Evolutionary conservation across 2,888 invertebrate genomes (phyloP).

Genomic region (Candidula unifasciata): DNA sequence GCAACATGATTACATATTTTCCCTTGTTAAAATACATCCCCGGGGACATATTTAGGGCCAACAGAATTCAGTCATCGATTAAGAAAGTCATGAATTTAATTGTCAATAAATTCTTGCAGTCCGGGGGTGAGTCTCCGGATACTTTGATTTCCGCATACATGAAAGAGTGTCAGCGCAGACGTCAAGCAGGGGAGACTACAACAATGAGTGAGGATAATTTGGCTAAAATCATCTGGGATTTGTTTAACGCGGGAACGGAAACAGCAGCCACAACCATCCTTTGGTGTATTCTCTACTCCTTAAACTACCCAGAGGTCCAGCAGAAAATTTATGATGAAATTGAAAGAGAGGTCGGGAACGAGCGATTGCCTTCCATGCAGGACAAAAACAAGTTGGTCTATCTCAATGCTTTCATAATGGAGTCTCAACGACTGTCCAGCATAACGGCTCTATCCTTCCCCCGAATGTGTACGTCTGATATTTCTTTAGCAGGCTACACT

Average conservation of each 20-base stretch:
- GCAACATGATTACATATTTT: background rate
- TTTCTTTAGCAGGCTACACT: background rate
- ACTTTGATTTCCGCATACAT: background rate
- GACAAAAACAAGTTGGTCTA: background rate
- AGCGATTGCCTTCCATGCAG: background rate
- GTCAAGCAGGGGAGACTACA: background rate
- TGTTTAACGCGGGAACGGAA: background rate
- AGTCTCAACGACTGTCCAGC: background rate
- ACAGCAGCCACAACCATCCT: background rate
- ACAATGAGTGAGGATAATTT: background rate
- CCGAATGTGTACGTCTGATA: background rate
- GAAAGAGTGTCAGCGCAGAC: background rate
- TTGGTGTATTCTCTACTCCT: background rate
- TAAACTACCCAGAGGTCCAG: background rate
- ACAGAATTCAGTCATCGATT: background rate
- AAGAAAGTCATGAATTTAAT: background rate
- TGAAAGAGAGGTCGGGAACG: background rate
- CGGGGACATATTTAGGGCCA: background rate
- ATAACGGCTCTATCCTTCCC: background rate
- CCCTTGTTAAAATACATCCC: background rate
- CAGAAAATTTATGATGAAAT: background rate
- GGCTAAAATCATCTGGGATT: background rate
- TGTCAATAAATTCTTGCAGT: background rate
- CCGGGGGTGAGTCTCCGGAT: background rate
- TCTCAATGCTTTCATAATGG: background rate